These are phyloP conservation scores for Phengaris arion DNA, from an alignment of 2,888 invertebrate species.

Conservation along the genomic window DNA sequence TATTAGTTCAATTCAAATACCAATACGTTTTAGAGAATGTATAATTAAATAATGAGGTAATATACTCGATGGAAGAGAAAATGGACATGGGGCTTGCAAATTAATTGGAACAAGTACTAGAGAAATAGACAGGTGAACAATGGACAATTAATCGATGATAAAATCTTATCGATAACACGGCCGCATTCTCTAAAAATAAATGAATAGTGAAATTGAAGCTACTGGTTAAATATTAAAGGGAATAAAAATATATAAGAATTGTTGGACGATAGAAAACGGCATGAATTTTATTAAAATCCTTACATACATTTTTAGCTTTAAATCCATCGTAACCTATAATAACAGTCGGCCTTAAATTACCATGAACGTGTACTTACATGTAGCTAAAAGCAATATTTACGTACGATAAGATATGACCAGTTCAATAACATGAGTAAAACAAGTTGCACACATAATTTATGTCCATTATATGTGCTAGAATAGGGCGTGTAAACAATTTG, in stretches of 20 bases:
- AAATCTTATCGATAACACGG: conserved; percentile 12
- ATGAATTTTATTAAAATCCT: background rate
- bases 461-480: conserved; percentile 12
- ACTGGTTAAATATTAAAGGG: background rate
- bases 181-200: background rate
- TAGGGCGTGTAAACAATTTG: conserved; percentile 26
- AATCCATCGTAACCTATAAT: background rate
- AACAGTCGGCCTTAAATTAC: background rate
- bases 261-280: background rate
- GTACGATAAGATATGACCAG: conserved; percentile 70
- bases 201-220: background rate
- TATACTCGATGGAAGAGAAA: conserved; percentile 5
- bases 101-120: conserved; percentile 8
- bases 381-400: conserved; percentile 39
- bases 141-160: conserved; percentile 17
- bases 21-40: conserved; percentile 5
- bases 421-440: conserved; percentile 62
- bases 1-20: conserved; percentile 2
- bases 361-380: conserved; percentile 30
- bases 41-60: conserved; percentile 13
- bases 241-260: background rate
- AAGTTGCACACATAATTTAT: conserved; percentile 34
- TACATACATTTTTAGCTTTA: background rate
- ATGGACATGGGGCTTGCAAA: background rate
- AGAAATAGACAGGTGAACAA: conserved; percentile 12